phyloP scores from a whole-genome alignment of 2,888 invertebrate species.

The Pachymerium ferrugineum region DNA sequence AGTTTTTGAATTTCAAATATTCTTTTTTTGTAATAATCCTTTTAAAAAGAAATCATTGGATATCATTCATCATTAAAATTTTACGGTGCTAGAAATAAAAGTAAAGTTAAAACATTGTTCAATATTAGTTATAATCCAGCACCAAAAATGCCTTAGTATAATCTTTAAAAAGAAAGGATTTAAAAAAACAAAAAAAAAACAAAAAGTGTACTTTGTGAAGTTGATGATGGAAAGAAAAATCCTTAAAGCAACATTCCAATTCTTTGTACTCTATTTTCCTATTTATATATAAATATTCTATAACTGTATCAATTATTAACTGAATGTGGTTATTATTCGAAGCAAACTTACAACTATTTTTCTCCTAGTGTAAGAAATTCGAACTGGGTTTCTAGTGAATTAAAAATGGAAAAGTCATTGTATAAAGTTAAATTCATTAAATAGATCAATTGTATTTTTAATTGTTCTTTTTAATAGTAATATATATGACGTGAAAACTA shows the following conservation, averaged over 20 bases:
- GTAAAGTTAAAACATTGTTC: constrained; percentile 15
- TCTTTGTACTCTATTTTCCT: constrained; percentile 34
- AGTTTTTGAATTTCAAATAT: constrained; percentile 25
- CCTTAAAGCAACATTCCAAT: constrained; percentile 32
- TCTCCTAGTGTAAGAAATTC: constrained; percentile 30
- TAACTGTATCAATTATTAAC: constrained; percentile 32
- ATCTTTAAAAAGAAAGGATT: constrained; percentile 11
- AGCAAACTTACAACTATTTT: constrained; percentile 31
- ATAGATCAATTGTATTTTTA: no score
- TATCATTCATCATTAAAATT: constrained; percentile 17
- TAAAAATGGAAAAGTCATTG: constrained; percentile 23
- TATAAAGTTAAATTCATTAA: no score
- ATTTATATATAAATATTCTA: constrained; percentile 33
- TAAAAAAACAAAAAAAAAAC: constrained; percentile 15
- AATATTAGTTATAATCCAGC: constrained; percentile 31
- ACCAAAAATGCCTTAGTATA: constrained; percentile 34
- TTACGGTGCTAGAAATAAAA: constrained; percentile 31
- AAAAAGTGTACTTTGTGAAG: constrained; percentile 34
- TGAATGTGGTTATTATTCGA: constrained; percentile 30
- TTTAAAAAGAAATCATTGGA: constrained; percentile 16
- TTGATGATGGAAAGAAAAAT: constrained; percentile 14
- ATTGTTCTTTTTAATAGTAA: no score
- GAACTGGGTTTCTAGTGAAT: constrained; percentile 24
- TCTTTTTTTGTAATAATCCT: constrained; percentile 23
- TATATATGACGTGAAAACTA: no score